These are phyloP conservation scores for Antrozous pallidus DNA, from an alignment of 2,797 vertebrate genomes.

Conservation along the genomic window DNA sequence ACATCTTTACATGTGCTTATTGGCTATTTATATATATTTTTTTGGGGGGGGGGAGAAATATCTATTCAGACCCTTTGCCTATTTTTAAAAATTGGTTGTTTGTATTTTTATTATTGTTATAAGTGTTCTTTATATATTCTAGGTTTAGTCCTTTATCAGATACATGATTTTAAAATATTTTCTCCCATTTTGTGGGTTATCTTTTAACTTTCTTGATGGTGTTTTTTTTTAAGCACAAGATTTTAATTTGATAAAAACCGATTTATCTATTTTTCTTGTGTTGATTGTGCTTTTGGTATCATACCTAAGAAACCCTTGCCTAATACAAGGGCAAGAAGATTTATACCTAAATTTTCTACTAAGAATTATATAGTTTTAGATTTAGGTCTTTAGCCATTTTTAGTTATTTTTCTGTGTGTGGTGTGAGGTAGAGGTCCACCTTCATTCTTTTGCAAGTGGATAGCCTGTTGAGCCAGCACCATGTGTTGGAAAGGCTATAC, in stretches of 20 bases:
- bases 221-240: background rate
- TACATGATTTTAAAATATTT: background rate
- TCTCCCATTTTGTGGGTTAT: background rate
- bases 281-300: background rate
- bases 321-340: background rate
- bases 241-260: background rate
- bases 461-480: background rate
- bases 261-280: background rate
- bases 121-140: background rate
- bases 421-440: background rate
- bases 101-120: background rate
- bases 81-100: slow-evolving; percentile 1
- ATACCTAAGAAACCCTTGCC: background rate
- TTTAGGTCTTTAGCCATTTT: background rate
- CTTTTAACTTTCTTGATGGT: slow-evolving; percentile 6
- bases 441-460: background rate
- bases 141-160: background rate
- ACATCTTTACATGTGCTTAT: background rate
- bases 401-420: background rate
- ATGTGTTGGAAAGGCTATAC: background rate
- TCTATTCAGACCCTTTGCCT: background rate
- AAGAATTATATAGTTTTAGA: background rate
- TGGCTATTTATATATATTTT: background rate
- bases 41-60: background rate
- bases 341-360: slow-evolving; percentile 8